These are phyloP conservation scores for Molossus molossus DNA, from an alignment of 2,797 vertebrate genomes.

Conservation along the genomic window DNA sequence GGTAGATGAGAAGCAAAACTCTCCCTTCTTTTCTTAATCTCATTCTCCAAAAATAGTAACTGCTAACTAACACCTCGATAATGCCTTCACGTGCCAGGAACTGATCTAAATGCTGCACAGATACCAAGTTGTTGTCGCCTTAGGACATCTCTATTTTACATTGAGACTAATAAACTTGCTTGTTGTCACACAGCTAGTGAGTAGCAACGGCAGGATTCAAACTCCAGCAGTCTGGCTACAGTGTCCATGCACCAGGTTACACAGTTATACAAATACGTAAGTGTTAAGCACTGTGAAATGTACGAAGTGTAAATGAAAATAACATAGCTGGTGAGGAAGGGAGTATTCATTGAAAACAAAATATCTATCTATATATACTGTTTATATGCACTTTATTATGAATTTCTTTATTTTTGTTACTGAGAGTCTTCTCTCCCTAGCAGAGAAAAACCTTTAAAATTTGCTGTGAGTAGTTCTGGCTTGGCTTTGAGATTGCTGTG, in stretches of 20 bases:
- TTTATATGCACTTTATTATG: neutral
- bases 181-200: neutral
- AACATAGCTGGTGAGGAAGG: too few species aligned
- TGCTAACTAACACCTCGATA: neutral
- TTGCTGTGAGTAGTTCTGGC: neutral
- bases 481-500: slow-evolving; percentile 9
- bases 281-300: neutral
- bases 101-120: neutral
- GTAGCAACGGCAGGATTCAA: neutral
- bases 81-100: neutral
- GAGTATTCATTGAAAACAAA: neutral
- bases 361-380: neutral
- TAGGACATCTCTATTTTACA: neutral
- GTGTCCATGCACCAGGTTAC: neutral
- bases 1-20: neutral
- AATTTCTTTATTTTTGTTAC: neutral
- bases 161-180: neutral
- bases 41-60: neutral
- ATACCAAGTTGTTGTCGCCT: neutral
- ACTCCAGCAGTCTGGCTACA: neutral
- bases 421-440: neutral
- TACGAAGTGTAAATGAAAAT: neutral
- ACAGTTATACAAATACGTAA: neutral
- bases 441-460: neutral
- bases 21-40: neutral